A percentile compares a stretch with the other conserved stretches of the same genome.
Evolutionary conservation across 2,113 vertebrate species (phyloP).

Genomic region (Chaetorhynchus papuensis): DNA sequence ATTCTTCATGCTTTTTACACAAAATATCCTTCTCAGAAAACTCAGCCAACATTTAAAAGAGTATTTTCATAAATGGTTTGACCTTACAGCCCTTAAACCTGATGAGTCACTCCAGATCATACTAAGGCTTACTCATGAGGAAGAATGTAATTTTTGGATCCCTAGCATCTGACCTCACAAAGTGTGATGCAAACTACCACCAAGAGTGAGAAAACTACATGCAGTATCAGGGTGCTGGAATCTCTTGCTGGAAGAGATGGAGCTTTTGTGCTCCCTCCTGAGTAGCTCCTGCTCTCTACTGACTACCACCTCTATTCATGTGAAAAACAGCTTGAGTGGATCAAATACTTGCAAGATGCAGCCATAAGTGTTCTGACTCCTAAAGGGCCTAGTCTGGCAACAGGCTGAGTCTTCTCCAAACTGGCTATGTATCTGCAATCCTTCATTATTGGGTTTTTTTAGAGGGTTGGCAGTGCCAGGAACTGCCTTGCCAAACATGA

Average conservation of each 20-base stretch:
- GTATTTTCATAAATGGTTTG: background rate
- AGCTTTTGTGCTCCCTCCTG: background rate
- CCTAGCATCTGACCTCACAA: conserved; percentile 16
- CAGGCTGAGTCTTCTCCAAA: background rate
- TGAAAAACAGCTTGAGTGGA: background rate
- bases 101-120: conserved; percentile 28
- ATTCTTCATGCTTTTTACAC: background rate
- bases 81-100: background rate
- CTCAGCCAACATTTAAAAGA: background rate
- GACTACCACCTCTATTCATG: background rate
- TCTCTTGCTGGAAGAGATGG: background rate
- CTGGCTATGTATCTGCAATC: background rate
- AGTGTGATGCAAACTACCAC: background rate
- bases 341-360: background rate
- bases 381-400: background rate
- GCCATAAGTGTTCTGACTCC: background rate
- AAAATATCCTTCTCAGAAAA: background rate
- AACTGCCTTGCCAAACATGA: background rate
- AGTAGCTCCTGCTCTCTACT: background rate
- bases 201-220: background rate
- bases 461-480: background rate
- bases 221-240: background rate
- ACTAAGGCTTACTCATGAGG: conserved; percentile 40
- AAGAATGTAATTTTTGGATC: conserved; percentile 26
- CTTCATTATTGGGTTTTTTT: background rate